Base-by-base conservation (phyloP, 2,797 vertebrate genomes). In the Nothura maculosa region DNA sequence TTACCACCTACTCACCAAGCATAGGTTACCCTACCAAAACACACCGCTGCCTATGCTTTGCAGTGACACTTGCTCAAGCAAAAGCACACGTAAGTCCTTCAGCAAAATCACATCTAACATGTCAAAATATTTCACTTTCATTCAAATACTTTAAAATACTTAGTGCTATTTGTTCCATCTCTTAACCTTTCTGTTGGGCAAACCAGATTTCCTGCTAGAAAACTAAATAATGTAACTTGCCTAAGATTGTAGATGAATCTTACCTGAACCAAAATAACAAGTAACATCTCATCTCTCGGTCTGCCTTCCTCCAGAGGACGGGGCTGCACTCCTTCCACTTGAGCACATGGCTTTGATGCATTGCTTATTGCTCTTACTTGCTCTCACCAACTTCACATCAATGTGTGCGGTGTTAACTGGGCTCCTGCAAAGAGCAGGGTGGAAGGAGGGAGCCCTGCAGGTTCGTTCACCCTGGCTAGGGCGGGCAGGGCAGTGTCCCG, bases 121-220 rank as follows among this genome's bases (percentile, higher is more conserved):
- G 87, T 93, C 95, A 96, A 96, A 94, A 91, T 94, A 94, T 90
- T 93, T 94, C 90, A 70, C 21, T 57, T 93, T 92, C 92, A 94
- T 89, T 69, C 68, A 91, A 94, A 89, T 78, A 94, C 38, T 90
- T 70, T 74, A 73, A 87, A 52, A 28, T 76, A 78, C 73, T 90
- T 94, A 89, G 77, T 62, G 77, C 60, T 94, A 94, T 72, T 87
- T 13, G 1, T 82, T 86, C 72, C 72, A 30, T 66, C 60, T 93
- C 91, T 85, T 91, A 74, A 78, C 79, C 74, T 80, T 86, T 73
- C 89, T 67, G 68, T 77, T 58, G 91, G 58, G 81, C 57, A 86
- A 68, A 57, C 16, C 79, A 89, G 45, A 83, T 87, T 94, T 95
- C 64, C 81, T 77, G n/a, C 61, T 84, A 70, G 61, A 79, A 93